Evolutionary conservation across 2,888 invertebrate species (phyloP), one percentile per base, ranked within the genome.

Genomic region (Tipula confusa): DNA sequence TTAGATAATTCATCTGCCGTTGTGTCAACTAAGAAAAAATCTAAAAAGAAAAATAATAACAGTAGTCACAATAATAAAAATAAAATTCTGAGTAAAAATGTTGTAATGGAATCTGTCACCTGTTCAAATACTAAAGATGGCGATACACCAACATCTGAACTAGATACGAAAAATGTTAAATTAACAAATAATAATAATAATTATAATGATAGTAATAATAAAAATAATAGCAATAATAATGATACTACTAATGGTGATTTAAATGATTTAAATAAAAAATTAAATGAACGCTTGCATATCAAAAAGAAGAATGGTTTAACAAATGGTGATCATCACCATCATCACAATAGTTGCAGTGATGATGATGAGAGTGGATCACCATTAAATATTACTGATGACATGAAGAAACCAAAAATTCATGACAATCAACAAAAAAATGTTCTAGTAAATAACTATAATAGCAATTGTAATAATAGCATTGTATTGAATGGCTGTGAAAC

Each of bases 291-390:
- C 29, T 29, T 83, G 82, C 84, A 84, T 79, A 84, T 84, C 24
- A 83, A 84, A 83, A 83, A 84, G 48, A 85, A 85, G 48, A 85
- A 85, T 83, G 85, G 85, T 7, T 84, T 84, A 83, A 81, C 84
- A 33, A 83, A 83, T 29, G 83, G 83, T 28, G 83, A 83, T 29
- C 15, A 83, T 31, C 29, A 82, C 38, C 29, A 83, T 28, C 28
- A 43, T 6, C 9, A 24, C 15, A 13, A 33, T 28, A 31, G 18
- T 29, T 29, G 13, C 11, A 64, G 38, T 29, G 84, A 83, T 43
- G 48, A 82, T 24, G 7, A 29, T 24, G 29, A 83, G 43, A 83
- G 28, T 48, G n/a, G 13, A 48, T 5, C 29, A 29, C 24, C 48
- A 83, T n/a, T 29, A n/a, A 83, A 43, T 15, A 9, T 33, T 82